A percentile compares a stretch with the other conserved stretches of the same genome.
Conservation (phyloP, 2,113 vertebrate genomes). For the Grantiella picta region DNA sequence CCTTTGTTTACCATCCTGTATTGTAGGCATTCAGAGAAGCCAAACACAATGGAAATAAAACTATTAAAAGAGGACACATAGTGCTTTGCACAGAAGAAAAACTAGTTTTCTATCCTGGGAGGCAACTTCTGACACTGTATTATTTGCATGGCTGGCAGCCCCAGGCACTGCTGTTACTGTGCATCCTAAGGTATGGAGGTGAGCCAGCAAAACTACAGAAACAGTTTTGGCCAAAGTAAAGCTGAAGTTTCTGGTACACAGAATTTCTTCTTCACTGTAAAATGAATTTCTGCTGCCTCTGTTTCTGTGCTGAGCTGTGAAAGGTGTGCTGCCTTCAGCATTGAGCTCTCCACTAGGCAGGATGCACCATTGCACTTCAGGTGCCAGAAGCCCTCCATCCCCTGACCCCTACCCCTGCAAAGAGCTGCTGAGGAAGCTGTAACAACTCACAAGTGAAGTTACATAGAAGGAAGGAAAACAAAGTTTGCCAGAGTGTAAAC, state of each 20-base stretch:
- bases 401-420: neutral
- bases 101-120: neutral
- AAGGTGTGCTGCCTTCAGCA: neutral
- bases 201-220: neutral
- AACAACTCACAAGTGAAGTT: neutral
- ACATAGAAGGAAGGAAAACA: neutral
- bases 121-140: neutral
- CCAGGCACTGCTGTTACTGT: neutral
- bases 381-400: neutral
- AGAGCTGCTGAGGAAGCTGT: neutral
- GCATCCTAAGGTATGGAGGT: neutral
- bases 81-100: neutral
- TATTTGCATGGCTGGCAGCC: neutral
- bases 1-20: neutral
- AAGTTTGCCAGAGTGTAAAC: neutral
- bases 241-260: neutral
- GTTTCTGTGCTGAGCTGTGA: neutral
- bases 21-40: neutral
- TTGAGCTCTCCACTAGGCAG: rapidly evolving
- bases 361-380: neutral
- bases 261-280: neutral
- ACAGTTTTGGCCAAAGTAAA: neutral
- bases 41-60: neutral
- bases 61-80: neutral
- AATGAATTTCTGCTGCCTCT: neutral